phyloP scores from a whole-genome alignment of 2,113 vertebrate species.

The Patagioenas fasciata region DNA sequence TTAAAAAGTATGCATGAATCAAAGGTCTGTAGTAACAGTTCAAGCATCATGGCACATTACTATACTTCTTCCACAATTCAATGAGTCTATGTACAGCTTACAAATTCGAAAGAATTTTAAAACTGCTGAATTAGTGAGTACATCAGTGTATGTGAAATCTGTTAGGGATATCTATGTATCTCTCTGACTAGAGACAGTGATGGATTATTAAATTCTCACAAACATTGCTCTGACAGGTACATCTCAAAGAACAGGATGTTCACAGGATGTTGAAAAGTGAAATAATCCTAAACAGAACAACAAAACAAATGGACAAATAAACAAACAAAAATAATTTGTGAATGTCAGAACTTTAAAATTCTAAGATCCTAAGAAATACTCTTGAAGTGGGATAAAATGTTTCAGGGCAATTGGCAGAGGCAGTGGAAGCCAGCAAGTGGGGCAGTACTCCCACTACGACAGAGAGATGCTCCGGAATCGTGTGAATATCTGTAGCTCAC shows the following conservation, averaged over 20 bases:
- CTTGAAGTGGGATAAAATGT: neutral
- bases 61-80: neutral
- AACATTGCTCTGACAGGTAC: neutral
- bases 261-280: neutral
- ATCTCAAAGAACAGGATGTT: neutral
- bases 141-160: neutral
- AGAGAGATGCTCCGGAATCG: neutral
- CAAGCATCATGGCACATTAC: neutral
- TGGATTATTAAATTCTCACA: neutral
- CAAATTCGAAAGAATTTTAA: neutral
- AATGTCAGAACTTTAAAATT: neutral
- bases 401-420: neutral
- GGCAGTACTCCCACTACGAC: neutral
- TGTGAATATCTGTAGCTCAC: fast-evolving
- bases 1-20: neutral
- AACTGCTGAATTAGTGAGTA: neutral
- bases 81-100: neutral
- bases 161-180: neutral
- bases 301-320: neutral
- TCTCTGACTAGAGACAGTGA: neutral
- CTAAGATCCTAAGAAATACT: neutral
- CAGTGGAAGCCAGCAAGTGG: fast-evolving
- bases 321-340: neutral
- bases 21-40: neutral
- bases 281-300: neutral